Conservation (phyloP, 2,113 vertebrate genomes). For the Centropristis striata region DNA sequence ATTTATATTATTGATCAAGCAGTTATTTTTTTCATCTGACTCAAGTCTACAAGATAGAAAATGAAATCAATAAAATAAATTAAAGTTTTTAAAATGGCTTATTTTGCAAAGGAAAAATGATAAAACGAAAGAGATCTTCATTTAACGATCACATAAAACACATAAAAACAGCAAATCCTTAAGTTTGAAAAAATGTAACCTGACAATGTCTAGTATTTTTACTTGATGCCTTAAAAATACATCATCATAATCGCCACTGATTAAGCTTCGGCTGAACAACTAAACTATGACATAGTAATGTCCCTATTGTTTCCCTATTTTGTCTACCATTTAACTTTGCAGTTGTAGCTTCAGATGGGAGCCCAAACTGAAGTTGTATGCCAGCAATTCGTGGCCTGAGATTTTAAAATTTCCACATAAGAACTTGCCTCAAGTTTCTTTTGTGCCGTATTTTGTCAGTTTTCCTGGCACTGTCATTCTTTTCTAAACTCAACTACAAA, state of each 20-base stretch:
- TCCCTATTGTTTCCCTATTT: background rate
- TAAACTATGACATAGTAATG: background rate
- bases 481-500: conserved; percentile 41
- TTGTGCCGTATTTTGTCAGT: conserved; percentile 6
- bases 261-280: background rate
- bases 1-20: no score
- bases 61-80: background rate
- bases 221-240: background rate
- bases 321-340: background rate
- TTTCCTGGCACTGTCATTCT: conserved; percentile 23
- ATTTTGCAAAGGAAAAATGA: background rate
- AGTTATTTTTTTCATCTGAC: background rate
- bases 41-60: background rate
- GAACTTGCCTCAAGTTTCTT: conserved; percentile 20
- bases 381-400: conserved; percentile 5
- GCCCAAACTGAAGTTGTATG: background rate
- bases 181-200: background rate
- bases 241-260: background rate
- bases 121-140: background rate
- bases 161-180: background rate
- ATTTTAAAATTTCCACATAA: background rate
- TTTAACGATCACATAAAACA: background rate
- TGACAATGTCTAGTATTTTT: background rate
- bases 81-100: background rate
- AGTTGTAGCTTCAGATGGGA: background rate